Evolutionary conservation across 2,888 invertebrate genomes (phyloP), one percentile per base, ranked within the genome.

Genomic region (Leucozona laternaria): DNA sequence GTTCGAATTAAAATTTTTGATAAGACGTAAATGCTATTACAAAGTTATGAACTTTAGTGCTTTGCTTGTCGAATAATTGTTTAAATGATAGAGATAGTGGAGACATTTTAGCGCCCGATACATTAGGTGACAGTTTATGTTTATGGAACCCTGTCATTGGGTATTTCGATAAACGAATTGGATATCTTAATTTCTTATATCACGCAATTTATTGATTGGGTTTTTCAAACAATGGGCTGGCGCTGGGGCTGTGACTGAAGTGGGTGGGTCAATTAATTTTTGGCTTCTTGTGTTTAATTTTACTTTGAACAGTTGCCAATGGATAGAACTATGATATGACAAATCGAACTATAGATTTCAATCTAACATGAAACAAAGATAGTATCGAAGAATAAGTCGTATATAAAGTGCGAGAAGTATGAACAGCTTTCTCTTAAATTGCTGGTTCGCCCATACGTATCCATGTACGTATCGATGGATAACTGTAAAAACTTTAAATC

Each of bases 131-230:
- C 40, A 28, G 45, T 79, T 76, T 77, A 79, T 71, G 45, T 79
- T 76, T 77, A 79, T 71, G 55, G 64, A 13, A 50, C 37, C 48
- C 28, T 76, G 53, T 48, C 55, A 79, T 80, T 84, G 79, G 84
- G 64, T 58, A 71, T 71, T 79, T 76, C 71, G 76, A 84, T 79
- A 84, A 79, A 85, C 55, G 66, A 60, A 53, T 62, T 72, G 17
- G 75, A 83, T 83, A 79, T 79, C 73, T 83, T 62, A 60, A 45
- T 43, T 70, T 57, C 25, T 37, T 58, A 66, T 76, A 84, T 76
- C 84, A 31, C 40, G n/a, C 34, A 25, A 28, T 71, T 71, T 50
- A 57, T 81, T 84, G 57, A 57, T 79, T 78, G 73, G 66, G 43
- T 64, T 25, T 50, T 48, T 11, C 4, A 58, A 6, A 11, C 22